These are phyloP conservation scores for Thermophis baileyi DNA, from an alignment of 2,113 vertebrate genomes.

Conservation along the genomic window DNA sequence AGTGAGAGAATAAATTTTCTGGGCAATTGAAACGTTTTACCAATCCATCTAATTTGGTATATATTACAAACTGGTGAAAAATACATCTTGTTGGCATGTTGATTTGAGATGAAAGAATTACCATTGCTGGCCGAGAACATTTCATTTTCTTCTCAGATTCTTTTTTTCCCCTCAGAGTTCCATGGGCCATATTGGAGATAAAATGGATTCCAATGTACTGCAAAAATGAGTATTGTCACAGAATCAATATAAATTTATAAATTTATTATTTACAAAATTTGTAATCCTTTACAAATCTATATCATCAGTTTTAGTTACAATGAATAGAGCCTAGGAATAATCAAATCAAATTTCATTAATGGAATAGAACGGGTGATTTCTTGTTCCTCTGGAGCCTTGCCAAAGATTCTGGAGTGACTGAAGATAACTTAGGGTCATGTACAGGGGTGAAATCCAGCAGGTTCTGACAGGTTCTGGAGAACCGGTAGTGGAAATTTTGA, in stretches of 20 bases:
- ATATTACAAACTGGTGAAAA: neutral
- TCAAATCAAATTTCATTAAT: neutral
- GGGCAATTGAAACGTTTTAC: neutral
- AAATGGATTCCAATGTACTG: neutral
- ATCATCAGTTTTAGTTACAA: neutral
- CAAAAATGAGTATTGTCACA: neutral
- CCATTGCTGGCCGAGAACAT: slow-evolving; percentile 19
- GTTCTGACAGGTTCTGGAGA: no score
- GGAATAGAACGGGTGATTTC: neutral
- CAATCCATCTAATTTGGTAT: neutral
- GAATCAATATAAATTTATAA: neutral
- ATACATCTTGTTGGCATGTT: neutral
- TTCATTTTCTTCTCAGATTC: slow-evolving; percentile 3
- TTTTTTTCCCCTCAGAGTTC: neutral
- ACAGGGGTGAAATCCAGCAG: no score
- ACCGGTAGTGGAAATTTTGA: no score
- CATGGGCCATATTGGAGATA: neutral
- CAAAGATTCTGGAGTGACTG: neutral
- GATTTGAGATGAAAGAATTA: neutral
- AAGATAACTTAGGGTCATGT: neutral
- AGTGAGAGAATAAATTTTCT: neutral
- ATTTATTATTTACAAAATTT: neutral
- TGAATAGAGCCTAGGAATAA: neutral
- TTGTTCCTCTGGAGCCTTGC: neutral
- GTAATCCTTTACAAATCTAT: neutral